Conservation (phyloP, 2,113 vertebrate species). For the Condylura cristata region DNA sequence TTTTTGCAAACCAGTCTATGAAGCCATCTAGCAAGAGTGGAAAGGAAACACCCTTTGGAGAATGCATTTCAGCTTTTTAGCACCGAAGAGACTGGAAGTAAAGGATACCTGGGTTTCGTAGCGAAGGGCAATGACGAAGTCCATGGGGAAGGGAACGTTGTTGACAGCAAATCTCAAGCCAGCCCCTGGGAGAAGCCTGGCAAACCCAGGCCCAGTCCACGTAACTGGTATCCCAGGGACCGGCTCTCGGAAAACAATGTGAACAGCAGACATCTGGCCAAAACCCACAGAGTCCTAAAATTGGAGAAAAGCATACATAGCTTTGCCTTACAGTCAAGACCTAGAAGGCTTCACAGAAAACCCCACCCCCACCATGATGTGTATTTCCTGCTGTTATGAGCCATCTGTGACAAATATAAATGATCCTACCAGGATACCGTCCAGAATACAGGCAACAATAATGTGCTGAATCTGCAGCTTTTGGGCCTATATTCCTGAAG, state of each 20-base stretch:
- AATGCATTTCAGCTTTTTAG: background rate
- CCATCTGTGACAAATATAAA: background rate
- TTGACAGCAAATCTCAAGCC: constrained; percentile 89
- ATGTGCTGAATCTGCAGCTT: background rate
- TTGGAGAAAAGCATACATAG: background rate
- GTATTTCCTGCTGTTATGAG: background rate
- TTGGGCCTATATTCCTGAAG: background rate
- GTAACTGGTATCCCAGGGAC: constrained; percentile 76
- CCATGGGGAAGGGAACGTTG: constrained; percentile 87
- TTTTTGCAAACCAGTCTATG: background rate
- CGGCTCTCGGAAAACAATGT: constrained; percentile 84
- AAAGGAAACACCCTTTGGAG: background rate
- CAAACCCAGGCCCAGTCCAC: constrained; percentile 91
- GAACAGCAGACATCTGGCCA: constrained; percentile 70
- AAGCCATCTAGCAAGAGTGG: background rate
- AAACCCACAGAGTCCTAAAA: constrained; percentile 75
- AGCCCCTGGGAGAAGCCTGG: constrained; percentile 84
- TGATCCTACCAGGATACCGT: background rate
- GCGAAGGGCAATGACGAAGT: constrained; percentile 88
- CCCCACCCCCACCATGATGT: background rate
- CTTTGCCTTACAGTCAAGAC: background rate
- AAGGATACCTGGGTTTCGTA: constrained; percentile 89
- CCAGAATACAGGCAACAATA: background rate
- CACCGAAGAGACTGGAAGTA: accelerated
- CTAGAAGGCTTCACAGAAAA: background rate